Conservation (phyloP, 2,113 vertebrate genomes). For the Bambusicola thoracicus region DNA sequence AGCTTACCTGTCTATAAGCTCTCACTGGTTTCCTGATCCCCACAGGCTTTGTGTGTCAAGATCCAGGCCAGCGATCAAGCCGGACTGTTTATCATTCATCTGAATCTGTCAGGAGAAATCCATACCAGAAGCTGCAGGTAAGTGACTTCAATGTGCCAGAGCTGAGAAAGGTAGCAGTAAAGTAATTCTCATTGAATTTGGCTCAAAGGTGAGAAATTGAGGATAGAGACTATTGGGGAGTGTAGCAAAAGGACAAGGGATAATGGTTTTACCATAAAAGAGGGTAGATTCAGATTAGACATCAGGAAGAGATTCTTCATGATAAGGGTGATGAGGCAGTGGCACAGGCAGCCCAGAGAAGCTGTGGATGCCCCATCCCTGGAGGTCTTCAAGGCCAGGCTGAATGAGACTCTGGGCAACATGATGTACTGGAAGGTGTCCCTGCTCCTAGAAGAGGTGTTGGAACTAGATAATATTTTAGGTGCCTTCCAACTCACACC, state of each 20-base stretch:
- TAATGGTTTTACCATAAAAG: neutral
- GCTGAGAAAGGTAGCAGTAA: neutral
- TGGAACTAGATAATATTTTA: neutral
- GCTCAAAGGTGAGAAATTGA: neutral
- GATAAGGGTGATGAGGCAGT: neutral
- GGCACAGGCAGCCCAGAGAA: neutral
- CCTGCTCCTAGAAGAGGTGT: neutral
- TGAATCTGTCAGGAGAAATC: constrained; percentile 79
- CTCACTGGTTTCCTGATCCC: constrained; percentile 1
- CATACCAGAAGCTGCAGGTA: constrained; percentile 86
- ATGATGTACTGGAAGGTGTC: too few species aligned
- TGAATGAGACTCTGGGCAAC: neutral
- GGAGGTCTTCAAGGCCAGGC: neutral
- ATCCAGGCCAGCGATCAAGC: constrained; percentile 82
- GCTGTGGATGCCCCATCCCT: neutral
- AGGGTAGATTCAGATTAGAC: neutral
- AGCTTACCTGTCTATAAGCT: neutral
- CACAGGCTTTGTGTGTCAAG: constrained; percentile 92
- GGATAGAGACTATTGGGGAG: neutral
- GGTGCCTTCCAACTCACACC: neutral
- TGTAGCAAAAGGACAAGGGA: neutral
- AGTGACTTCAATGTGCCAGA: constrained; percentile 17
- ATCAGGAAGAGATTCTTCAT: neutral
- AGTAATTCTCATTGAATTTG: neutral
- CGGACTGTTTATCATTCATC: constrained; percentile 73